These are phyloP conservation scores for Aphodius sticticus DNA, from an alignment of 2,888 invertebrate species.

Conservation along the genomic window DNA sequence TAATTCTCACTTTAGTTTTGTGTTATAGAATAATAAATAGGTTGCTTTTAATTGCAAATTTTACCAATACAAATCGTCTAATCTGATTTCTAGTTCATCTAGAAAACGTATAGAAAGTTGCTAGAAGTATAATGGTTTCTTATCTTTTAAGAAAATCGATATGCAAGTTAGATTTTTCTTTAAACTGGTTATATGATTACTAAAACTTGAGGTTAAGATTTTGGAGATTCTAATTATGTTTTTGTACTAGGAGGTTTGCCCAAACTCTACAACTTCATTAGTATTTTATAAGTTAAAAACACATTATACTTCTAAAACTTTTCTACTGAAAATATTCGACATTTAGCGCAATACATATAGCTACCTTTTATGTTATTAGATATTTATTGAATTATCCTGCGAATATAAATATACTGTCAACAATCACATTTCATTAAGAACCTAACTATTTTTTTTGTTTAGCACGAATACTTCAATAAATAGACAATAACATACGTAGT, in stretches of 20 bases:
- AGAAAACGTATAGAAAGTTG: conserved; percentile 24
- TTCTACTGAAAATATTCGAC: background rate
- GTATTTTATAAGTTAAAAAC: background rate
- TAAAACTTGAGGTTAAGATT: background rate
- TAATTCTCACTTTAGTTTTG: conserved; percentile 43
- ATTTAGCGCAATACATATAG: background rate
- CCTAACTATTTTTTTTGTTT: background rate
- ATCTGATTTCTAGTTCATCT: background rate
- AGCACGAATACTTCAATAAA: background rate
- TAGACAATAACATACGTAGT: background rate
- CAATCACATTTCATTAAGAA: background rate
- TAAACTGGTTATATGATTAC: background rate
- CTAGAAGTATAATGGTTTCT: conserved; percentile 33
- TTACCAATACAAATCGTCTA: conserved; percentile 5
- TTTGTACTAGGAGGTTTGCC: background rate
- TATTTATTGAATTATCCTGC: background rate
- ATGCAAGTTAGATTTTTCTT: background rate
- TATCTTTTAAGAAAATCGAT: conserved; percentile 10
- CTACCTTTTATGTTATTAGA: background rate
- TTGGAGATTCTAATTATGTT: background rate
- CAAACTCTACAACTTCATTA: background rate
- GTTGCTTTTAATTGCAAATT: conserved; percentile 37
- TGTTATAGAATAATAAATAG: conserved; percentile 44
- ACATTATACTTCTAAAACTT: background rate
- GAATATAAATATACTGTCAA: background rate